These are phyloP conservation scores for Drosophila neocordata DNA, from an alignment of 1,140 invertebrate genomes.

Conservation along the genomic window DNA sequence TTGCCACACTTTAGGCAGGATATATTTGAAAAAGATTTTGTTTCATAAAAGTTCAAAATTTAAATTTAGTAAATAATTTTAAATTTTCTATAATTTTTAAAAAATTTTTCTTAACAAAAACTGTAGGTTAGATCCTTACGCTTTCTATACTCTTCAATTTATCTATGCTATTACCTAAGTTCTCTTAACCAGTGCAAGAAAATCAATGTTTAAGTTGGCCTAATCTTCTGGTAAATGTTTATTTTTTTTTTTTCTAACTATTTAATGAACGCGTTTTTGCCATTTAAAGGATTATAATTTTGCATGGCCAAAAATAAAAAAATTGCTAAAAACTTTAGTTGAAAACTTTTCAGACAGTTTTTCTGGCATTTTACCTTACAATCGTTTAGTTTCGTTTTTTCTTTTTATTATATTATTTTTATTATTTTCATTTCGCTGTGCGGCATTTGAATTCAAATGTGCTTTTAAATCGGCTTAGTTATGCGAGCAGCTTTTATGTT, in stretches of 20 bases:
- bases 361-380: conserved; percentile 60
- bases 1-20: no score
- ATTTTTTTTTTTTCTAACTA: no score
- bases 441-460: conserved; percentile 79
- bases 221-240: conserved; percentile 32
- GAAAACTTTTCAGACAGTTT: conserved; percentile 77
- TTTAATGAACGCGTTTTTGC: conserved; percentile 44
- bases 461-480: conserved; percentile 80
- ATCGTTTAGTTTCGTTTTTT: conserved; percentile 49
- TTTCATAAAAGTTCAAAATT: no score
- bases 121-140: no score
- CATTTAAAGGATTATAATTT: conserved; percentile 79
- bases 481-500: conserved; percentile 68
- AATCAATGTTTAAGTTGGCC: conserved; percentile 8
- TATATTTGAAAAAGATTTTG: no score
- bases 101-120: no score
- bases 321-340: conserved; percentile 59
- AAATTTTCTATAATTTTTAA: no score
- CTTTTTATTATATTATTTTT: conserved; percentile 30
- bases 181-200: not conserved
- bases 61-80: no score
- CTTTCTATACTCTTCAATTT: no score
- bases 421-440: conserved; percentile 57
- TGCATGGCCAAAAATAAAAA: conserved; percentile 47
- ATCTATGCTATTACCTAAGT: not conserved